Percentiles rank a stretch among this genome's conserved stretches.
These are phyloP conservation scores for Caenorhabditis doughertyi DNA, from an alignment of 2,888 invertebrate genomes.

Conservation along the genomic window DNA sequence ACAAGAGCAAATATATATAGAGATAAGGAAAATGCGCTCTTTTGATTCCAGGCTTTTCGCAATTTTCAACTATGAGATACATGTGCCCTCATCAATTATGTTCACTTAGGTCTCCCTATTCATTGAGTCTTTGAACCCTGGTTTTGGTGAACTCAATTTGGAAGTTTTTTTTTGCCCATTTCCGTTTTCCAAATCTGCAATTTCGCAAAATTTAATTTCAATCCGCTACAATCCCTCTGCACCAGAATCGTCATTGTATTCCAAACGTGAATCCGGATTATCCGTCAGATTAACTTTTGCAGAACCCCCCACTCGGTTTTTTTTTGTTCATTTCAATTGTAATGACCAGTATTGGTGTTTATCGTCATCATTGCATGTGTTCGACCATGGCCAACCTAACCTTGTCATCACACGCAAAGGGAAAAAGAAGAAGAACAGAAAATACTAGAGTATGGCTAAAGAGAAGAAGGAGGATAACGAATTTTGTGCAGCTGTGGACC, in stretches of 20 bases:
- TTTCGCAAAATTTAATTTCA: conserved; percentile 11
- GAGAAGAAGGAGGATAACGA: conserved; percentile 19
- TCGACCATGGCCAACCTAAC: conserved; percentile 32
- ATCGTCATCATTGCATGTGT: conserved; percentile 30
- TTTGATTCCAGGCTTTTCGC: neutral
- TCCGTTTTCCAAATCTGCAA: neutral
- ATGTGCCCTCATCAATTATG: no score
- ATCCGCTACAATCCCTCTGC: conserved; percentile 22
- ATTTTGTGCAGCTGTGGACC: conserved; percentile 61
- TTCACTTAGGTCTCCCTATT: no score
- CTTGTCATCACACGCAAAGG: no score
- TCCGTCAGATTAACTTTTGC: conserved; percentile 38
- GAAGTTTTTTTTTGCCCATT: neutral
- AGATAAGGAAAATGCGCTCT: neutral
- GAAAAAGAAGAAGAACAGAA: conserved; percentile 19
- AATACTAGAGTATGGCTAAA: neutral
- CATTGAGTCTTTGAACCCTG: no score
- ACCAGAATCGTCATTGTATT: conserved; percentile 41
- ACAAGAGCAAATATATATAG: neutral
- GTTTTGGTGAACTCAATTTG: no score
- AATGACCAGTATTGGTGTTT: conserved; percentile 43
- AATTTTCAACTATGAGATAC: no score
- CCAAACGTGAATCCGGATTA: conserved; percentile 21
- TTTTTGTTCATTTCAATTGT: neutral
- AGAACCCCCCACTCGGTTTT: conserved; percentile 21